These are phyloP conservation scores for Podargus strigoides DNA, from an alignment of 2,797 vertebrate genomes.

Conservation along the genomic window DNA sequence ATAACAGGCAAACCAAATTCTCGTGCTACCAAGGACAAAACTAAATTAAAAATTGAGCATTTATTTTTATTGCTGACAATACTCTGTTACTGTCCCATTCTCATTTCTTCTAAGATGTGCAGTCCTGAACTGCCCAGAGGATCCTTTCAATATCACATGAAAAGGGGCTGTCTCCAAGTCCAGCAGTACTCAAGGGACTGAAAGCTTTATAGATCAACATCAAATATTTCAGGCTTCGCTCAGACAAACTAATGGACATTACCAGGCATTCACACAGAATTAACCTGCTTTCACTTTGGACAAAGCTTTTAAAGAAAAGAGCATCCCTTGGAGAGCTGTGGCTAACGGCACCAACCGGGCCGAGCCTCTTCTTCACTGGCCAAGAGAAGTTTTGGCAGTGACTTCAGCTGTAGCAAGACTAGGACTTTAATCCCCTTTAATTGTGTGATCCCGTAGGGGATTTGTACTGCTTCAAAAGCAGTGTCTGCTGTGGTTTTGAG, in stretches of 20 bases:
- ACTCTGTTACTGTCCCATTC: background rate
- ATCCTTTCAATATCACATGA: background rate
- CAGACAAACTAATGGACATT: constrained; percentile 23
- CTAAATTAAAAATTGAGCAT: background rate
- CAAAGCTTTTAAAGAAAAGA: constrained; percentile 51
- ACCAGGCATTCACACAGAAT: constrained; percentile 12
- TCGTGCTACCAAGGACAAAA: background rate
- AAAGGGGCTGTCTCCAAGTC: background rate
- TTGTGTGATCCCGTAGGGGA: constrained; percentile 34
- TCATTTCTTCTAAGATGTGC: background rate
- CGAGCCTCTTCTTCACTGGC: background rate
- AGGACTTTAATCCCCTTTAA: constrained; percentile 55
- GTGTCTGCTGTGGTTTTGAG: constrained; percentile 47
- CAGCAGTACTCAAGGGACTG: background rate
- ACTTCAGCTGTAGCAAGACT: background rate
- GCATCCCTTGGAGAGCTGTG: constrained; percentile 28
- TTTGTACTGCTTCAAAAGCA: constrained; percentile 66
- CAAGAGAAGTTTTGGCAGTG: constrained; percentile 41
- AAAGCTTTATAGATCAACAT: constrained; percentile 2
- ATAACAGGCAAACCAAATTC: background rate
- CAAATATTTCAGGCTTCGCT: constrained; percentile 5
- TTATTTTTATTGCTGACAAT: background rate
- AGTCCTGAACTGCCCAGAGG: background rate
- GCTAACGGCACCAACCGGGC: background rate
- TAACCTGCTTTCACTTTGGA: background rate